These are phyloP conservation scores for Leistus spinibarbis DNA, from an alignment of 2,888 invertebrate species.

Conservation along the genomic window DNA sequence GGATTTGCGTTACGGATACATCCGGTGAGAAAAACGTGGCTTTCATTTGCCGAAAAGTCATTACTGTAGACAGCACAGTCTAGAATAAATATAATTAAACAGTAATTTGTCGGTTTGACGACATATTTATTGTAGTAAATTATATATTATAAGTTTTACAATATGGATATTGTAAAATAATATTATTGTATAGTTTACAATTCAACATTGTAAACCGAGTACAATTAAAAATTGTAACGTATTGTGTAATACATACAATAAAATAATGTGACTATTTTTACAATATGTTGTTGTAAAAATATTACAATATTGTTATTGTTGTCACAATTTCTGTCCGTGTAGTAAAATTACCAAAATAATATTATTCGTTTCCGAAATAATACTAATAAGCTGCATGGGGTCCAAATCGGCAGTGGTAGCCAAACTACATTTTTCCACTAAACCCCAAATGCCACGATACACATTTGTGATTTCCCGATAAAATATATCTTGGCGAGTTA, in stretches of 20 bases:
- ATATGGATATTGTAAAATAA: no score
- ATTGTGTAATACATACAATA: no score
- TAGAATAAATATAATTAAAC: slow-evolving; percentile 47
- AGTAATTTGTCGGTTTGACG: not conserved
- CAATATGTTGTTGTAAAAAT: no score
- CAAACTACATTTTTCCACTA: slow-evolving; percentile 67
- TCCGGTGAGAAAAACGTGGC: slow-evolving; percentile 60
- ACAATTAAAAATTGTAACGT: not conserved
- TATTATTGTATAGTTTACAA: no score
- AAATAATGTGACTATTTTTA: no score
- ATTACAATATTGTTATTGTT: no score
- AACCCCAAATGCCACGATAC: slow-evolving; percentile 67
- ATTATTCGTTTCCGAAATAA: slow-evolving; percentile 64
- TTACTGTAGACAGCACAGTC: slow-evolving; percentile 70
- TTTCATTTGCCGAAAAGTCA: slow-evolving; percentile 67
- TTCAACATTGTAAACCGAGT: no score
- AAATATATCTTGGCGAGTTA: slow-evolving; percentile 77
- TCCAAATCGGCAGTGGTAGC: slow-evolving; percentile 65
- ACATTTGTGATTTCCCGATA: slow-evolving; percentile 73
- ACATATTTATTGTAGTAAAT: not conserved
- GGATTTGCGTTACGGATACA: slow-evolving; percentile 51
- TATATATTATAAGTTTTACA: not conserved
- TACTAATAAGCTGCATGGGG: slow-evolving; percentile 62
- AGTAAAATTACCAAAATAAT: slow-evolving; percentile 60
- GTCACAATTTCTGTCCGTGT: not conserved